Percentiles rank a stretch among this genome's conserved stretches.
Conservation (phyloP, 2,113 vertebrate genomes). For the Vidua macroura region DNA sequence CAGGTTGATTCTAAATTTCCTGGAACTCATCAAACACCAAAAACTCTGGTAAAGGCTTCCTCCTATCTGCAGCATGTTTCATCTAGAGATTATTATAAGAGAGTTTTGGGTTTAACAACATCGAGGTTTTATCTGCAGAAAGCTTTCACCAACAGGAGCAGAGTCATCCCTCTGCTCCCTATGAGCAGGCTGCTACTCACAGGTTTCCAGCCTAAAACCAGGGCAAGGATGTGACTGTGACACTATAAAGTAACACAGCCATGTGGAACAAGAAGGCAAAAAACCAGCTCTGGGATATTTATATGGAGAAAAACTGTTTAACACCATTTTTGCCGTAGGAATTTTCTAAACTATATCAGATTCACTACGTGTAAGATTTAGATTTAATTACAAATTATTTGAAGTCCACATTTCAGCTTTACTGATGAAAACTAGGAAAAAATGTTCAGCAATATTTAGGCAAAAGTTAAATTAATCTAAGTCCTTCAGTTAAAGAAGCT, state of each 20-base stretch:
- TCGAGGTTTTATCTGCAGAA: neutral
- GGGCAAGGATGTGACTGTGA: neutral
- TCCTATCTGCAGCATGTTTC: neutral
- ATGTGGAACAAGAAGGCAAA: neutral
- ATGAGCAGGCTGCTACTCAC: fast-evolving
- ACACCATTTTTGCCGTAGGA: neutral
- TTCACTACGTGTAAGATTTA: neutral
- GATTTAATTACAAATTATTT: neutral
- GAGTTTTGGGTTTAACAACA: neutral
- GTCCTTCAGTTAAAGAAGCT: neutral
- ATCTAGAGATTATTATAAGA: neutral
- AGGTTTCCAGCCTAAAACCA: neutral
- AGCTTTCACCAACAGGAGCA: neutral
- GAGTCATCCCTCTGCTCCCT: neutral
- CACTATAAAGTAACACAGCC: neutral
- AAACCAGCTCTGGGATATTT: neutral
- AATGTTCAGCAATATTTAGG: neutral
- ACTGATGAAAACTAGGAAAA: neutral
- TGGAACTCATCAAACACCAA: neutral
- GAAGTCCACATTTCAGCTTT: neutral
- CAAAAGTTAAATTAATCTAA: neutral
- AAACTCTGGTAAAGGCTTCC: neutral
- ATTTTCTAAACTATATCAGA: neutral
- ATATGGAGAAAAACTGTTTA: neutral
- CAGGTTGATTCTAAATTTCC: neutral